Conservation (phyloP, 1,140 invertebrate species). For the Reticulitermes speratus region DNA sequence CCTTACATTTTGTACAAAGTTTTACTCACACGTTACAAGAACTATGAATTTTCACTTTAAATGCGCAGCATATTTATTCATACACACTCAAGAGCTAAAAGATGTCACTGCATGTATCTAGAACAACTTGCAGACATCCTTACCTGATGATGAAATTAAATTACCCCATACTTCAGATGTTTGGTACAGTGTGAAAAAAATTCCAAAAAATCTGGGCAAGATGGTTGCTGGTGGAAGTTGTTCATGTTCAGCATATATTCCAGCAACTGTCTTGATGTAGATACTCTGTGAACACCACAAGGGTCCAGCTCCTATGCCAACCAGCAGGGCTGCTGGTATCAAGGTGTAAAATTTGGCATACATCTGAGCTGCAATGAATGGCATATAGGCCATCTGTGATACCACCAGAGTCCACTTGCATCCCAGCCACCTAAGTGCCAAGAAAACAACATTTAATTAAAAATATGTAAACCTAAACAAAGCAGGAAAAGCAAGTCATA, state of each 20-base stretch:
- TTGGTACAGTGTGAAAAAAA: slow-evolving; percentile 65
- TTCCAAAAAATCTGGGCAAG: slow-evolving; percentile 59
- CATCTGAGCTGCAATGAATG: slow-evolving; percentile 61
- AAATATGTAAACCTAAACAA: too few relatives aligned
- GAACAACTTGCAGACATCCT: slow-evolving; percentile 31
- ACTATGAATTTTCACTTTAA: too few relatives aligned
- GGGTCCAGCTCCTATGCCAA: slow-evolving; percentile 56
- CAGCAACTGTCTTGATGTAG: slow-evolving; percentile 56
- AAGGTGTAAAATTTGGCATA: slow-evolving; percentile 52
- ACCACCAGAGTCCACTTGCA: slow-evolving; percentile 59
- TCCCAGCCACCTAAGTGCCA: slow-evolving; percentile 46
- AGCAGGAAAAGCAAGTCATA: too few relatives aligned
- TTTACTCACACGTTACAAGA: too few relatives aligned
- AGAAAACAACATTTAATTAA: slow-evolving; percentile 38
- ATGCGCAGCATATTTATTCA: too few relatives aligned
- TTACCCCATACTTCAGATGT: slow-evolving; percentile 57
- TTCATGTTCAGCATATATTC: slow-evolving; percentile 43
- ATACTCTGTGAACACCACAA: slow-evolving; percentile 62
- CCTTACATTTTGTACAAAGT: too few relatives aligned
- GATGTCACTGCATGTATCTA: too few relatives aligned
- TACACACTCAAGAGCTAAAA: too few relatives aligned
- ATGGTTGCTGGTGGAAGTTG: slow-evolving; percentile 49
- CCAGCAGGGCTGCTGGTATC: slow-evolving; percentile 51
- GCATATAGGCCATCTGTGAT: slow-evolving; percentile 54
- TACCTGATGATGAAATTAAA: slow-evolving; percentile 56